Evolutionary conservation across 2,888 invertebrate species (phyloP), one percentile per base, ranked within the genome.

Genomic region (Rhagium mordax): DNA sequence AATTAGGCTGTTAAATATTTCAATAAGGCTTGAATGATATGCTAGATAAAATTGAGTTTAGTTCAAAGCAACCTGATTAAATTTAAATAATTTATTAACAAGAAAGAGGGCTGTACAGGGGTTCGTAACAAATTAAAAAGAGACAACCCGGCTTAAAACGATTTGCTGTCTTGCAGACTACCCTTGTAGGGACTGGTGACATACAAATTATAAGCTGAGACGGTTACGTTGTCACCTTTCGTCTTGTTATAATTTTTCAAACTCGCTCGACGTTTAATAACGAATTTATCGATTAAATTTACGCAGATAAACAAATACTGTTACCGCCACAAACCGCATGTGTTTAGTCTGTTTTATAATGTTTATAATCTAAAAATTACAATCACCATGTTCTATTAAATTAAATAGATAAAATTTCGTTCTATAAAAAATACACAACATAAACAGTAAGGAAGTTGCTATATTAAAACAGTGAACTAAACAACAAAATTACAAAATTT

Each of bases 11-110:
- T 61, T 65, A 72, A 69, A 69, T 69, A 69, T 41, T 59, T 65
- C 64, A 84, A 85, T 85, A 84, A 74, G 64, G 62, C 74, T 61
- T 81, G 80, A 82, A 84, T 86, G 73, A 51, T 70, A 67, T 51
- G 62, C 65, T 66, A 67, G 62, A 74, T 62, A 70, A 86, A 86
- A 85, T 86, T 84, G 85, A 85, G 85, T 84, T 82, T 81, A 85
- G 84, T 82, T 79, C 84, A 84, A 84, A 85, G 85, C 81, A 83
- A 84, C 85, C 82, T 85, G 87, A 87, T 87, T 87, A 87, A 87
- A 87, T 87, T 87, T 87, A 86, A 87, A 87, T 87, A 84, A 86
- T 87, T 86, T 85, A 87, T 85, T 77, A 82, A 80, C 77, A 75
- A 77, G 79, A 81, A 79, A 79, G 81, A 81, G 72, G 74, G 75